Base-by-base conservation (phyloP, 2,888 invertebrate genomes). In the Metallyticus violacea region DNA sequence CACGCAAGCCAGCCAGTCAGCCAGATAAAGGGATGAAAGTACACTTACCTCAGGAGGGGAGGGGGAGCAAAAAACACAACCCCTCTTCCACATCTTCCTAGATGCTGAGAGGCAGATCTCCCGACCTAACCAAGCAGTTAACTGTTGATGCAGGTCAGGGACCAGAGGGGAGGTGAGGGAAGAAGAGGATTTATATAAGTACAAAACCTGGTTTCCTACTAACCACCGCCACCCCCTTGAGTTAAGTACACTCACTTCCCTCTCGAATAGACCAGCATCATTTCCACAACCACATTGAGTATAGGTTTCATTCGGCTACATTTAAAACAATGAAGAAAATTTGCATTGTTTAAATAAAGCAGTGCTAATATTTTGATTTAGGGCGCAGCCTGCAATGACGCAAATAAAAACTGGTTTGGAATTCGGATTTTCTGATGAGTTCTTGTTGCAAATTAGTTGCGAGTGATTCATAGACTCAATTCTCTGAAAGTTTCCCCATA, bases 141-240 rank as follows among this genome's bases (percentile, higher is more conserved):
- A 81, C 30, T 81, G 81, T 81, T 81, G 81, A 30, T 25, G 40
- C 62, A 81, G 81, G 81, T 81, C 62, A 5, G 26, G 81, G 26
- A 30, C 30, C 80, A 26, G 27, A 29, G 29, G n/a, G 81, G 81
- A 30, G 25, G 81, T 28, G 81, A 76, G 27, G 82, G 76, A 26
- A 79, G 26, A 6, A 27, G 79, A 62, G 26, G 76, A 82, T 82
- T 76, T 82, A 82, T 82, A 82, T 82, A 82, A 82, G 76, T 82
- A 82, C 76, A 26, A 81, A 62, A 62, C 40, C 40, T 15, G 40
- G 40, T 62, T 62, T 62, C 15, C 40, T 40, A 40, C 40, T 40
- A 40, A 40, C 40, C 40, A 40, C 40, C n/a, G n/a, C n/a, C n/a
- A n/a, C n/a, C 40, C 40, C 40, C 40, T 62, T 62, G 9, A 40